These are phyloP conservation scores for Myiagra hebetior DNA, from an alignment of 2,113 vertebrate genomes.

Conservation along the genomic window DNA sequence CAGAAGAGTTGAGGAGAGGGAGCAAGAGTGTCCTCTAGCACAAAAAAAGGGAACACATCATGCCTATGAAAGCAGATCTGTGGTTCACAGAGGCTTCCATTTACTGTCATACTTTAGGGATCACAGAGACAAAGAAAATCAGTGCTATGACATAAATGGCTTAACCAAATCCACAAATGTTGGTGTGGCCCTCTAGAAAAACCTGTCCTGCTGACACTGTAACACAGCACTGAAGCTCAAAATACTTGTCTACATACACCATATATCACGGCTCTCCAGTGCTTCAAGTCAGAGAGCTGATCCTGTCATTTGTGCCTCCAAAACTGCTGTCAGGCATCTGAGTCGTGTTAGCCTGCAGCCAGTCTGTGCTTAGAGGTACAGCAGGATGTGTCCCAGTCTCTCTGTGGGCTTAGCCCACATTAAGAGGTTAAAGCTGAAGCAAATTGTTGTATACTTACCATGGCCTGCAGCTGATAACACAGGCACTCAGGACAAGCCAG, in stretches of 20 bases:
- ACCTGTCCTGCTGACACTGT: background rate
- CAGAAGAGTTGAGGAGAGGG: background rate
- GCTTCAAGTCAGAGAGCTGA: background rate
- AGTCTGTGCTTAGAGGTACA: background rate
- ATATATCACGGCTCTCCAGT: fast-evolving
- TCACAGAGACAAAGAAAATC: background rate
- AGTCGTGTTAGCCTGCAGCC: background rate
- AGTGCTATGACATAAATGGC: background rate
- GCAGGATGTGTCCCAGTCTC: background rate
- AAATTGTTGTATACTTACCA: background rate
- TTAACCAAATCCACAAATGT: background rate
- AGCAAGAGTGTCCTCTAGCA: background rate
- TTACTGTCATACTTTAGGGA: background rate
- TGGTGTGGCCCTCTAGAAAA: background rate
- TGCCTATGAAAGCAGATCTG: background rate
- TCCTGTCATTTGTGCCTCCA: background rate
- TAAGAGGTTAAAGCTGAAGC: background rate
- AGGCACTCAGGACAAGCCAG: background rate
- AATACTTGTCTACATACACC: fast-evolving
- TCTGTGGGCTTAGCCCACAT: background rate
- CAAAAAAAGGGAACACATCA: background rate
- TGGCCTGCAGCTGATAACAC: background rate
- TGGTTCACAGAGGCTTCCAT: background rate
- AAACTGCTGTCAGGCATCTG: background rate
- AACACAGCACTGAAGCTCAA: background rate